Base-by-base conservation (phyloP, 1,140 invertebrate genomes). In the Drosophila navojoa region DNA sequence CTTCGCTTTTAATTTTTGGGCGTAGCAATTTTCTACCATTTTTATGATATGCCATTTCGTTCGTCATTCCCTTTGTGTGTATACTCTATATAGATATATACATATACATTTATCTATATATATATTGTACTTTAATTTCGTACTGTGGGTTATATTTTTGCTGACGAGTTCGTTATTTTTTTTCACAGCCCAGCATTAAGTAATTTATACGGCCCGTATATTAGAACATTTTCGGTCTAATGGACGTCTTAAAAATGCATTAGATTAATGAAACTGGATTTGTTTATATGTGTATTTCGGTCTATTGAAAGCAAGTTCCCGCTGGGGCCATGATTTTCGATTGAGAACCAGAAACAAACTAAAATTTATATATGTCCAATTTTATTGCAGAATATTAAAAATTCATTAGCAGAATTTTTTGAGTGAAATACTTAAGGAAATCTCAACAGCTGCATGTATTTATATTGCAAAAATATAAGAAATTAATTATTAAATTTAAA, bases 11-110 rank as follows among this genome's bases (percentile, higher is more conserved):
- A 71, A 79, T 82, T 79, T 84, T 82, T 77, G 77, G 63, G 73
- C 63, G 70, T 77, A 70, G 71, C 76, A 62, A 77, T 82, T 71
- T 69, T 66, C 71, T 61, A 58, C 63, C 42, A 54, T 70, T 82
- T 85, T 85, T 80, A 80, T 85, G 80, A 59, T 79, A 74, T 79
- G 80, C 78, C 60, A 71, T 66, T 85, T 77, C 54, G 52, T 85
- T 77, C 54, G 52, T 67, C 70, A 77, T 79, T 79, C 53, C 68
- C 50, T 52, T 68, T 72, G 58, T 58, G 64, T 44, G 40, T 38
- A 22, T 57, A 22, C 27, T 22, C 22, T 5, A 29, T 11, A 45
- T 5, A 19, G 9, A 45, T 9, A 16, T 27, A 32, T 7, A 15
- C 16, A 32, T 19, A 29, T 58, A 45, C 63, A 63, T 71, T 1